Percentiles rank a stretch among this genome's conserved stretches.
Evolutionary conservation across 1,140 invertebrate genomes (phyloP).

Genomic region (Bombus superbus): DNA sequence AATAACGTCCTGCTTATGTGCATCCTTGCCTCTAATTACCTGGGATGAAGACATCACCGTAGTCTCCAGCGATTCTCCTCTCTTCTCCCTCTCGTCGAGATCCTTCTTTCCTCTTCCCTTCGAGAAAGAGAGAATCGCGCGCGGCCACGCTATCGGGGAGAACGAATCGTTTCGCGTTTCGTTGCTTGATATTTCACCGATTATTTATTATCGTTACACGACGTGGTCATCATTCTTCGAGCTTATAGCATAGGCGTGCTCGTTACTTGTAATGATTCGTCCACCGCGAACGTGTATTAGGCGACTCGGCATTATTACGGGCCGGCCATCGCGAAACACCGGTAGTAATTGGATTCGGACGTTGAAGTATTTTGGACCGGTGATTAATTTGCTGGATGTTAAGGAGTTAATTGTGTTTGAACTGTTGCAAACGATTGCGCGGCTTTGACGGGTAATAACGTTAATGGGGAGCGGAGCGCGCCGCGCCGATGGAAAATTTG

Average conservation of each 20-base stretch:
- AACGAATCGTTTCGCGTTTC: conserved; percentile 59
- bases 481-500: background rate
- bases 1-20: conserved; percentile 61
- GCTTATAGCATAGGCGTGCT: conserved; percentile 56
- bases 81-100: background rate
- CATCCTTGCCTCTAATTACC: conserved; percentile 70
- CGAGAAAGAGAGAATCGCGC: background rate
- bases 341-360: conserved; percentile 32
- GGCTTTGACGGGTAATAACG: conserved; percentile 6
- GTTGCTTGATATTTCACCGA: conserved; percentile 63
- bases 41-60: conserved; percentile 65
- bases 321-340: background rate
- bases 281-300: conserved; percentile 34
- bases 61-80: conserved; percentile 32
- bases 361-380: conserved; percentile 5
- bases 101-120: background rate
- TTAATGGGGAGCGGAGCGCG: background rate
- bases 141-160: conserved; percentile 14
- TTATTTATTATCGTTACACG: conserved; percentile 63
- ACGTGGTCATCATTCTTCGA: conserved; percentile 56
- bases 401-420: conserved; percentile 17
- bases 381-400: conserved; percentile 18
- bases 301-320: background rate
- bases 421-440: background rate
- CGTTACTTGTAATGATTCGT: conserved; percentile 57